Evolutionary conservation across 1,140 invertebrate species (phyloP), one percentile per base, ranked within the genome.

Genomic region (Pygmarrhopalites habei): DNA sequence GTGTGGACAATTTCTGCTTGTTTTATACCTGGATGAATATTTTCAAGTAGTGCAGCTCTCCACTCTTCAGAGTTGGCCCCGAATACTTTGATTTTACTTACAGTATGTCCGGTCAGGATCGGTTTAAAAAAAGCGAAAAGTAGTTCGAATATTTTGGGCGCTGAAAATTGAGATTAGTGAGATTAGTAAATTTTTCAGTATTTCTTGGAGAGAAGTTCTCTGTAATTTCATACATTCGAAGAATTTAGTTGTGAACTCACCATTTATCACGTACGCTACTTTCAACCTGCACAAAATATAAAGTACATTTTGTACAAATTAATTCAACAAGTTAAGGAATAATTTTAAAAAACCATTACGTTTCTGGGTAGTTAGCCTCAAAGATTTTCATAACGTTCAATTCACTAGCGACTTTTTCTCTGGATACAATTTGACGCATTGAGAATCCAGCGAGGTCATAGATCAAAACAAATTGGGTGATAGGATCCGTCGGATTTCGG

Each of bases 341-440:
- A n/a, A n/a, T n/a, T n/a, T n/a, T n/a, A n/a, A n/a, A n/a, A n/a
- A n/a, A n/a, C n/a, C n/a, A n/a, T n/a, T n/a, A n/a, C 19, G 44
- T 62, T 62, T 66, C 64, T 25, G 64, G 64, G 28, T 66, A 62
- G 28, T 66, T 66, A 29, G 52, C 60, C 26, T 66, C 64, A 30
- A 66, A 60, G 0, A 10, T 14, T 25, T 57, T 30, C 21, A 63
- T 17, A 21, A 55, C 30, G 14, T 57, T 35, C 3, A 41, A 25
- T 7, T 55, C 35, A n/a, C 39, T 26, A 3, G 49, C 39, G 23
- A 63, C 25, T 1, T 52, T 61, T 39, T 58, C 49, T 43, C 43
- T 32, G 23, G 23, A 41, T 10, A 44, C 21, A n/a, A 66, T 44
- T 55, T 66, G 59, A 19, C 25, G 28, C n/a, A 62, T 25, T 19